Evolutionary conservation across 2,888 invertebrate species (phyloP).

Genomic region (Coecobrya sp.): DNA sequence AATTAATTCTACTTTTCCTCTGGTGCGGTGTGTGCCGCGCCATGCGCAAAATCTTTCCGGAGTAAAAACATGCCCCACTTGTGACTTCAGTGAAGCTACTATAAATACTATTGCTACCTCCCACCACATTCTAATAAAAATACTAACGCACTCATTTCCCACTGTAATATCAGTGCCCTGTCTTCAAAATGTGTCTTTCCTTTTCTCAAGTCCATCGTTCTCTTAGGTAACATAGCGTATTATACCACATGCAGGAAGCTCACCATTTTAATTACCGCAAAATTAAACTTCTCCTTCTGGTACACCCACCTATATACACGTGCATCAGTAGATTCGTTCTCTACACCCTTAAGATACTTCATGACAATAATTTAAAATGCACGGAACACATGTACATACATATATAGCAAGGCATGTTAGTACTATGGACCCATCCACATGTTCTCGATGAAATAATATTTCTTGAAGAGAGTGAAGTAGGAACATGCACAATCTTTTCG

Average conservation of each 20-base stretch:
- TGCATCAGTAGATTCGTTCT: neutral
- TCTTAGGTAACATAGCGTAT: neutral
- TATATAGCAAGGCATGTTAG: neutral
- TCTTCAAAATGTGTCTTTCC: conserved; percentile 11
- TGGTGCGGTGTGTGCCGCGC: conserved; percentile 24
- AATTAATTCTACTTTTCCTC: conserved; percentile 77
- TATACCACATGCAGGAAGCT: conserved; percentile 57
- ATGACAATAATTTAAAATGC: conserved; percentile 62
- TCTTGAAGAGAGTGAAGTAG: conserved; percentile 39
- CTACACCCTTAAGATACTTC: neutral
- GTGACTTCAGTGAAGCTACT: conserved; percentile 10
- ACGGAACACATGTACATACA: conserved; percentile 17
- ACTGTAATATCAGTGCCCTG: neutral
- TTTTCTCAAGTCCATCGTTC: neutral
- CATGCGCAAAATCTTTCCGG: conserved; percentile 64
- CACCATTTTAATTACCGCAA: conserved; percentile 78
- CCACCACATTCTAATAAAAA: conserved; percentile 38
- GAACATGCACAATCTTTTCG: conserved; percentile 41
- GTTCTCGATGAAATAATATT: neutral
- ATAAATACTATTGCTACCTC: no score
- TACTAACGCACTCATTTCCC: neutral
- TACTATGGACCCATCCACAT: neutral
- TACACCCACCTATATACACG: neutral
- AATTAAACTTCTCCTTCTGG: conserved; percentile 70
- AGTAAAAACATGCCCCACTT: conserved; percentile 35